A percentile compares a stretch with the other conserved stretches of the same genome.
phyloP scores from a whole-genome alignment of 2,888 invertebrate genomes.

The Dichetophora obliterata region DNA sequence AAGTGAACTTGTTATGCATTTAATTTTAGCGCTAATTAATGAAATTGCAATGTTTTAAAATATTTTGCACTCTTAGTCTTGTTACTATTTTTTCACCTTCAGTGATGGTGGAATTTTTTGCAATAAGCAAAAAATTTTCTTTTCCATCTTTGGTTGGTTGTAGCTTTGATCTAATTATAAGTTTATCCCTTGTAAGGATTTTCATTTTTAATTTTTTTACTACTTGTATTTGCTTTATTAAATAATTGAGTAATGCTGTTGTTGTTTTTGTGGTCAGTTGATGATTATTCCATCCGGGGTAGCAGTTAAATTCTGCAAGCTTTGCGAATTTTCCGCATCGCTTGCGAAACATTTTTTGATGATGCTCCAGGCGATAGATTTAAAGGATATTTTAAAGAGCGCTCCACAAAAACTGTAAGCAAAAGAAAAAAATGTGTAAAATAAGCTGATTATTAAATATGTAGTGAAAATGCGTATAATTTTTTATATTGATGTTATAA shows the following conservation, averaged over 20 bases:
- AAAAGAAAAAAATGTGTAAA: neutral
- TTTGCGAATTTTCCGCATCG: conserved; percentile 3
- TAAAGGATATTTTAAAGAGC: neutral
- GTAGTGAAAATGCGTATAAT: too few relatives aligned
- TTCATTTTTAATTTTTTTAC: neutral
- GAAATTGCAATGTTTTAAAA: neutral
- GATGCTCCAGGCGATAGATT: neutral
- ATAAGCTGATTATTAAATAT: neutral
- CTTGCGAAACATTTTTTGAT: conserved; percentile 4
- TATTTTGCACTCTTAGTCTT: neutral
- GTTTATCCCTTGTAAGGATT: conserved; percentile 23
- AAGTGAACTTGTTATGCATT: conserved; percentile 6
- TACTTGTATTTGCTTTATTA: neutral
- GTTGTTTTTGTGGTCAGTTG: conserved; percentile 22
- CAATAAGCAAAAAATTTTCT: neutral
- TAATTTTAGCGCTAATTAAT: conserved; percentile 14
- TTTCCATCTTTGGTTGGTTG: neutral
- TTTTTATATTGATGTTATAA: too few relatives aligned
- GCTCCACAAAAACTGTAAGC: neutral
- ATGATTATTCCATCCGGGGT: conserved; percentile 13
- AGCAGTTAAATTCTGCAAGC: conserved; percentile 12
- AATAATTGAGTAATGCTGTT: conserved; percentile 1
- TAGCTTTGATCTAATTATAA: conserved; percentile 20
- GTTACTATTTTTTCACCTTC: neutral
- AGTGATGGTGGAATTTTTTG: neutral